Percentiles rank a stretch among this genome's conserved stretches.
Conservation (phyloP, 2,113 vertebrate genomes). For the Anarrhichthys ocellatus region DNA sequence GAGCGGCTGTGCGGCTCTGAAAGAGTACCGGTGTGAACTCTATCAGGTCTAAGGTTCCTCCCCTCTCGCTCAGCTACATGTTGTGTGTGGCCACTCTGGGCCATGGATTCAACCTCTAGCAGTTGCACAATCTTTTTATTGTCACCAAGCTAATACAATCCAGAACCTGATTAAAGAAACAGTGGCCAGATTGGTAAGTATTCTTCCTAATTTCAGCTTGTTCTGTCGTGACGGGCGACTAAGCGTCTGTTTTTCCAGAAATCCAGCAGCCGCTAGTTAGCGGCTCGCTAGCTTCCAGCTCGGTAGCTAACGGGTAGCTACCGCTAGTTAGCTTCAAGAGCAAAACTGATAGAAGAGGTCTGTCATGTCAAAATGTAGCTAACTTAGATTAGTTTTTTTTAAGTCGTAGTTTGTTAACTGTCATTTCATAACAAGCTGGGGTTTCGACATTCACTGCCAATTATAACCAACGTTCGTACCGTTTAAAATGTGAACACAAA, state of each 20-base stretch:
- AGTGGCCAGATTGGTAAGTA: constrained; percentile 68
- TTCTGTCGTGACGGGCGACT: background rate
- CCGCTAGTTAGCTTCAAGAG: constrained; percentile 58
- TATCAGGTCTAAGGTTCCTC: constrained; percentile 65
- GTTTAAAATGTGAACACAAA: constrained; percentile 12
- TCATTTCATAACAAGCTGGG: background rate
- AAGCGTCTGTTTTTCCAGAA: constrained; percentile 7
- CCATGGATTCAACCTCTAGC: constrained; percentile 80
- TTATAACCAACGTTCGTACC: background rate
- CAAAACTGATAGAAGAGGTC: constrained; percentile 70
- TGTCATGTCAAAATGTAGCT: constrained; percentile 65
- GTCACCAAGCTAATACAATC: constrained; percentile 64
- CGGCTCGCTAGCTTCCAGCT: constrained; percentile 49
- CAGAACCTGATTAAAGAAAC: constrained; percentile 35
- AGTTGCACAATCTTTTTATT: constrained; percentile 59
- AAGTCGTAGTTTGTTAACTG: background rate
- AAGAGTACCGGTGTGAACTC: constrained; percentile 54
- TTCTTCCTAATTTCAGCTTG: background rate
- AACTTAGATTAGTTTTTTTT: background rate
- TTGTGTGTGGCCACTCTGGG: constrained; percentile 73
- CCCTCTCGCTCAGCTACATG: constrained; percentile 59
- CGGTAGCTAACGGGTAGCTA: constrained; percentile 41
- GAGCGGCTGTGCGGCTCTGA: constrained; percentile 49
- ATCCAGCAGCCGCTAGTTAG: constrained; percentile 42
- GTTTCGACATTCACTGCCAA: background rate